These are phyloP conservation scores for Odontamblyopus rebecca DNA, from an alignment of 2,797 vertebrate species.

Conservation along the genomic window DNA sequence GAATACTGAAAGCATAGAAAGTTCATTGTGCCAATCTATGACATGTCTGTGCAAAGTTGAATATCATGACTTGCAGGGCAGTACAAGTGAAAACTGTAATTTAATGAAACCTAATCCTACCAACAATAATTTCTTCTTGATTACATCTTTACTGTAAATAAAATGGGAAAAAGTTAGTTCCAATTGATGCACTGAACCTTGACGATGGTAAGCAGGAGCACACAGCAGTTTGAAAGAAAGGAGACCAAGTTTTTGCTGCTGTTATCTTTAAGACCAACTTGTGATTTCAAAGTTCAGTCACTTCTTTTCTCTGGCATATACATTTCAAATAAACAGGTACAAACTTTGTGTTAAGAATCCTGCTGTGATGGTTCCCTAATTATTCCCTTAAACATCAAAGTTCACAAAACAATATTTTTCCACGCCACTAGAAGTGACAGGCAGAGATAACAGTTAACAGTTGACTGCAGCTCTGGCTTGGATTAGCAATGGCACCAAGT, in stretches of 20 bases:
- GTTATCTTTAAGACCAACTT: neutral
- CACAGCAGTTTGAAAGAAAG: constrained; percentile 40
- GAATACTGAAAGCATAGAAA: constrained; percentile 25
- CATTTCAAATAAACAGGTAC: constrained; percentile 1
- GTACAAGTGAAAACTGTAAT: constrained; percentile 2
- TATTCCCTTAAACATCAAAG: constrained; percentile 8
- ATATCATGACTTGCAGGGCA: neutral
- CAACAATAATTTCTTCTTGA: constrained; percentile 8
- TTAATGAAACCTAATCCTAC: constrained; percentile 2
- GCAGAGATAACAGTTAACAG: constrained; percentile 56
- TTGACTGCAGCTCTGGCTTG: constrained; percentile 40
- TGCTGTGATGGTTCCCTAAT: neutral
- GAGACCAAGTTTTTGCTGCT: constrained; percentile 9
- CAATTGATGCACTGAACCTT: constrained; percentile 21
- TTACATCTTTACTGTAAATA: constrained; percentile 23
- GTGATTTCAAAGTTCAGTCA: constrained; percentile 3
- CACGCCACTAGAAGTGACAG: constrained; percentile 29
- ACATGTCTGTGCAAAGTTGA: constrained; percentile 15
- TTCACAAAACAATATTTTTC: constrained; percentile 19
- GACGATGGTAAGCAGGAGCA: constrained; percentile 32
- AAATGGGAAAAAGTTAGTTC: constrained; percentile 10
- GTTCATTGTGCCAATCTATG: constrained; percentile 12
- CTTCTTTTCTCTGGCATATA: neutral
- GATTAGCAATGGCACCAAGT: constrained; percentile 44
- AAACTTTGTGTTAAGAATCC: neutral